Evolutionary conservation across 2,888 invertebrate species (phyloP).

Genomic region (Hololepta plana): DNA sequence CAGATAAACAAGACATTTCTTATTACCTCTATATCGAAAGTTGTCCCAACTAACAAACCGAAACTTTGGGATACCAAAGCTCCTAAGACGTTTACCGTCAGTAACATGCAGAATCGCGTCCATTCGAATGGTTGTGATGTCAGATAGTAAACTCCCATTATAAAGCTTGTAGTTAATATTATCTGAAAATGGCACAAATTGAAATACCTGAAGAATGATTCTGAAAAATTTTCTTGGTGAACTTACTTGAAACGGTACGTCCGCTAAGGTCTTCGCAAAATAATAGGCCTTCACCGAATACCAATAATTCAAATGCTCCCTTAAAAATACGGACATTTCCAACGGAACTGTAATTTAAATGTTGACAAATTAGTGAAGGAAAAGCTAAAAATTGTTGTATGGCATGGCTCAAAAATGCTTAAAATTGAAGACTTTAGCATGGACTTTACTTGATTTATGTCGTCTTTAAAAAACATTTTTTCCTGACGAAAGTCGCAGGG

Average conservation of each 20-base stretch:
- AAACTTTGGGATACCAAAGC: slow-evolving; percentile 85
- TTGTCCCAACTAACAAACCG: slow-evolving; percentile 84
- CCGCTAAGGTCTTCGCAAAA: slow-evolving; percentile 89
- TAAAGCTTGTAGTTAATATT: slow-evolving; percentile 69
- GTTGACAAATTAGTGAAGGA: not conserved
- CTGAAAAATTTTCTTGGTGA: not conserved
- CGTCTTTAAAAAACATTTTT: too few species aligned
- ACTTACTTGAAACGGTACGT: slow-evolving; percentile 85
- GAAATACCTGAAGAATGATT: slow-evolving; percentile 1
- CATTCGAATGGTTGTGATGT: slow-evolving; percentile 87
- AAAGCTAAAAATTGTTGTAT: too few species aligned
- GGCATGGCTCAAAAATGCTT: too few species aligned
- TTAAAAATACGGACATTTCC: slow-evolving; percentile 86
- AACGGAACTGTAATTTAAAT: slow-evolving; percentile 60
- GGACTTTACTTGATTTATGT: too few species aligned
- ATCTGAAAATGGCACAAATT: slow-evolving; percentile 41
- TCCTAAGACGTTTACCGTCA: slow-evolving; percentile 59
- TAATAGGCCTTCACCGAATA: slow-evolving; percentile 94
- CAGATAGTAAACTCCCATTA: slow-evolving; percentile 86
- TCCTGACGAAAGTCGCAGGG: too few species aligned
- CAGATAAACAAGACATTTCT: too few species aligned
- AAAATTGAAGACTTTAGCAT: too few species aligned
- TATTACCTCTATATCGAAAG: slow-evolving; percentile 65
- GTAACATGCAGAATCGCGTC: slow-evolving; percentile 63
- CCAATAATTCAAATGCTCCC: slow-evolving; percentile 95